Evolutionary conservation across 92 coral and sea anemone species (phyloP).

Genomic region (Zoanthus solanderi): DNA sequence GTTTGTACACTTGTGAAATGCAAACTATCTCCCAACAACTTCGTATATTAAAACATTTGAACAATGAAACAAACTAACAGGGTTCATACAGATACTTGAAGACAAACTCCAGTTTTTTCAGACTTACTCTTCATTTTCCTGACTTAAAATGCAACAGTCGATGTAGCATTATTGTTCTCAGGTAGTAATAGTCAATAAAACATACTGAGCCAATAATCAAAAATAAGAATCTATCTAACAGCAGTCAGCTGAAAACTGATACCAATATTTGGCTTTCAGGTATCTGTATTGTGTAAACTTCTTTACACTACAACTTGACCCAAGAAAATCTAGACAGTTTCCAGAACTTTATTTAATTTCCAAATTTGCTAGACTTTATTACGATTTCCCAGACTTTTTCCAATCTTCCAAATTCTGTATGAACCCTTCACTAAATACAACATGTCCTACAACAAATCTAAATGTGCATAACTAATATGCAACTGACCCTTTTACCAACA

Average conservation of each 20-base stretch:
- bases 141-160: slow-evolving; percentile 22
- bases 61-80: slow-evolving; percentile 27
- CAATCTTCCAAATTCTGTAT: slow-evolving; percentile 35
- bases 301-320: slow-evolving; percentile 24
- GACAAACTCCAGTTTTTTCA: slow-evolving; percentile 29
- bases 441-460: slow-evolving; percentile 22
- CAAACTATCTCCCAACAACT: slow-evolving; percentile 18
- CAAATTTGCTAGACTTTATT: slow-evolving; percentile 24
- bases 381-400: slow-evolving; percentile 17
- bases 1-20: slow-evolving; percentile 27
- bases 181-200: slow-evolving; percentile 20
- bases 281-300: slow-evolving; percentile 23
- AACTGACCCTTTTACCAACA: slow-evolving; percentile 30
- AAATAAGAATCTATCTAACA: slow-evolving; percentile 25
- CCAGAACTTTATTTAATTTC: slow-evolving; percentile 37
- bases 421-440: slow-evolving; percentile 31
- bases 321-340: slow-evolving; percentile 33
- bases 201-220: slow-evolving; percentile 29
- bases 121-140: slow-evolving; percentile 27
- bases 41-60: slow-evolving; percentile 15
- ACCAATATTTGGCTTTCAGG: slow-evolving; percentile 25
- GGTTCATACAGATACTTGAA: slow-evolving; percentile 22
- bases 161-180: slow-evolving; percentile 28
- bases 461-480: slow-evolving; percentile 29
- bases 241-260: slow-evolving; percentile 30